Evolutionary conservation across 2,888 invertebrate genomes (phyloP), one percentile per base, ranked within the genome.

Genomic region (Drosophila parthenogenetica): DNA sequence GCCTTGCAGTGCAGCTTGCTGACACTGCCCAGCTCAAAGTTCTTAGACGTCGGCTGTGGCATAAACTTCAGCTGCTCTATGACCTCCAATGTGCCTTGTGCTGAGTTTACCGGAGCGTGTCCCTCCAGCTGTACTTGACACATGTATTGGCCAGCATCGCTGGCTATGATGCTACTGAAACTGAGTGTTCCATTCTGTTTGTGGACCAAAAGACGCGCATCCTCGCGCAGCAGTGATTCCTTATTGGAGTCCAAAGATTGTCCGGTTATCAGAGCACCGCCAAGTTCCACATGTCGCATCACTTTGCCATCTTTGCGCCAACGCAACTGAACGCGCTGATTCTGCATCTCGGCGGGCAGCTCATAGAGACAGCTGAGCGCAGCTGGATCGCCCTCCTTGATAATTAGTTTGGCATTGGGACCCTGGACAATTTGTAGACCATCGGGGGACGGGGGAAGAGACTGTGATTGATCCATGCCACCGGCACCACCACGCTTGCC

Each of bases 1-100:
- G 98, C 98, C 90, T 96, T 97, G 92, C 98, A 98, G 83, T 97
- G 96, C 60, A 98, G 95, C 92, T 96, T 97, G 1, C 96, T 95
- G 1, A 95, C 93, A 14, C 95, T 95, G 60, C 96, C 96, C 54
- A 98, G 93, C 90, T 98, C 98, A 62, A 98, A 92, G 82, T 96
- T 96, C 90, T 96, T 96, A 90, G 95, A 96, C 50, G 96, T 96
- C 0, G 98, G 98, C 61, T 92, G 92, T 0, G 98, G 97, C 43
- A 95, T 95, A 91, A 98, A 98, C 91, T 96, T 98, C 2, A 98
- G 94, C 91, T 94, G 95, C 91, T 96, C 97, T 94, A 92, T 87
- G 91, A 93, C 81, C 79, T 89, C 86, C 67, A 92, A 50, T 43
- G 81, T 81, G 35, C 82, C 89, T 10, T 80, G 82, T 29, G 89